Percentiles rank a stretch among this genome's conserved stretches.
These are phyloP conservation scores for Sclerodermus sp. DNA, from an alignment of 2,888 invertebrate genomes.

Conservation along the genomic window DNA sequence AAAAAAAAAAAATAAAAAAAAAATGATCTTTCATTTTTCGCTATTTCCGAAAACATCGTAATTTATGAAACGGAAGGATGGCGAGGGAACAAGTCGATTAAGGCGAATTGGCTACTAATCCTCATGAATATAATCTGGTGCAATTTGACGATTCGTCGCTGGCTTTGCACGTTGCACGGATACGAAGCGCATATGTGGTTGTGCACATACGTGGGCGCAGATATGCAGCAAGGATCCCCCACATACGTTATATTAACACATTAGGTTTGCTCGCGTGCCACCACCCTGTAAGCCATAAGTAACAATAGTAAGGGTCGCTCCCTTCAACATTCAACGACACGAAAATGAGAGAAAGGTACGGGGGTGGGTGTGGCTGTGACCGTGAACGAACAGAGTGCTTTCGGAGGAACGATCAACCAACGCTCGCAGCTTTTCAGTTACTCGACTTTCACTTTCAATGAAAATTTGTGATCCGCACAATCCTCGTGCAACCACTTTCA, in stretches of 20 bases:
- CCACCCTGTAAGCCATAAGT: constrained; percentile 50
- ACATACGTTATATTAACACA: constrained; percentile 54
- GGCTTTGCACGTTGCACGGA: constrained; percentile 5
- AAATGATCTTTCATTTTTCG: too few relatives aligned
- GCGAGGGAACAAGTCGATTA: constrained; percentile 11
- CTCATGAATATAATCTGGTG: constrained; percentile 18
- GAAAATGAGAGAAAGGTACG: too few relatives aligned
- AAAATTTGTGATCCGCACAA: too few relatives aligned
- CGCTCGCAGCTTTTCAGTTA: too few relatives aligned
- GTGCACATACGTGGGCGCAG: constrained; percentile 26
- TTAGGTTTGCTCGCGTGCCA: constrained; percentile 52
- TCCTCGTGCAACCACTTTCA: too few relatives aligned
- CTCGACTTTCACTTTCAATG: too few relatives aligned
- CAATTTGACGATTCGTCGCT: constrained; percentile 15
- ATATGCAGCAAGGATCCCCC: constrained; percentile 26
- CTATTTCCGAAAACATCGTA: too few relatives aligned
- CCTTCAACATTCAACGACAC: not conserved
- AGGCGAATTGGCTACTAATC: constrained; percentile 14
- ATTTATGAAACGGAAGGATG: too few relatives aligned
- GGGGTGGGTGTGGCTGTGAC: too few relatives aligned
- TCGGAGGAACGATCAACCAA: too few relatives aligned
- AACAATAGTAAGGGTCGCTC: constrained; percentile 39
- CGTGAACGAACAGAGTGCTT: too few relatives aligned
- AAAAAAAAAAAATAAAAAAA: too few relatives aligned
- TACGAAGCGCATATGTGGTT: not conserved